Conservation (phyloP, 2,113 vertebrate genomes). For the Xiphophorus maculatus region DNA sequence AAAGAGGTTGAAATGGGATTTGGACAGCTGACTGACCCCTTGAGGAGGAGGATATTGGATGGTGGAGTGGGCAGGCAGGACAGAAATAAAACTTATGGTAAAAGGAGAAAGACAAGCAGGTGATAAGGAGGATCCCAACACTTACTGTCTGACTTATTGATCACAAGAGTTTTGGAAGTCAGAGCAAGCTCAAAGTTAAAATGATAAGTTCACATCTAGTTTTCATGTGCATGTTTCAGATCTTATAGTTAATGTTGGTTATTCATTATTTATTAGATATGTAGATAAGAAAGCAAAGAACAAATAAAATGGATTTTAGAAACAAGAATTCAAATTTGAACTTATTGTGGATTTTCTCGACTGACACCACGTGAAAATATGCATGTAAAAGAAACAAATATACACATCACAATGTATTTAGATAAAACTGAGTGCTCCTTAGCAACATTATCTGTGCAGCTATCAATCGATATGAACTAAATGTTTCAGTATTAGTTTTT, state of each 20-base stretch:
- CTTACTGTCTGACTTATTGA: constrained; percentile 47
- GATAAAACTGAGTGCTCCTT: too few relatives aligned
- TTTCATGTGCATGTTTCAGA: not conserved
- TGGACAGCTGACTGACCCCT: constrained; percentile 32
- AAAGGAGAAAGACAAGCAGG: constrained; percentile 34
- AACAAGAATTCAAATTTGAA: not conserved
- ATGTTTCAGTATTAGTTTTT: not conserved
- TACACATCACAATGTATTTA: too few relatives aligned
- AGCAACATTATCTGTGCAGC: not conserved
- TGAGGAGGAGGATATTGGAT: constrained; percentile 60
- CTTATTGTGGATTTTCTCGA: not conserved
- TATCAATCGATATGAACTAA: too few relatives aligned
- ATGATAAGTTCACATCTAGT: not conserved
- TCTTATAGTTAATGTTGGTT: not conserved
- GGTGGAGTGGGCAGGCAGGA: constrained; percentile 53
- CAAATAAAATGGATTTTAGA: too few relatives aligned
- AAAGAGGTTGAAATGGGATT: constrained; percentile 31
- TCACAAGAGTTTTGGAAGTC: constrained; percentile 28
- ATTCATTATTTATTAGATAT: not conserved
- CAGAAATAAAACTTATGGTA: constrained; percentile 60
- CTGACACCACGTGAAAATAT: not conserved
- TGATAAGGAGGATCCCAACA: constrained; percentile 58
- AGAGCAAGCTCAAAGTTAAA: not conserved
- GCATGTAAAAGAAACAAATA: not conserved
- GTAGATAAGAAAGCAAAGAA: too few relatives aligned